Percentiles rank a stretch among this genome's conserved stretches.
These are phyloP conservation scores for Aegotheles bennettii DNA, from an alignment of 2,113 vertebrate species.

Conservation along the genomic window DNA sequence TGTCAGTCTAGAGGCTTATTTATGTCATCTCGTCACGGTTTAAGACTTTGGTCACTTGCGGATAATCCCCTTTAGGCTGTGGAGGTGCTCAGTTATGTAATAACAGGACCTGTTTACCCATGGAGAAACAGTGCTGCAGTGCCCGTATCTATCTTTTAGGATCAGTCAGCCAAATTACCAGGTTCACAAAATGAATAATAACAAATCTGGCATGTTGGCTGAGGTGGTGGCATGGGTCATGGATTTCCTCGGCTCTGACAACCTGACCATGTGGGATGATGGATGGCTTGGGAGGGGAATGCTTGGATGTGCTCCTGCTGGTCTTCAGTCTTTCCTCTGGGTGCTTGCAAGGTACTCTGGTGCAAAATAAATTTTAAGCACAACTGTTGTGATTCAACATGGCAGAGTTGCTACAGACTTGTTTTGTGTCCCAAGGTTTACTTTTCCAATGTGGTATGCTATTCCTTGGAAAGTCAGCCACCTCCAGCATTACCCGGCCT, in stretches of 20 bases:
- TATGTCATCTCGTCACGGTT: fast-evolving
- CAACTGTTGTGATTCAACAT: no score
- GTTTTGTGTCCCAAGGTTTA: not conserved
- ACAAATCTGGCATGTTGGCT: not conserved
- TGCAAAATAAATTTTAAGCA: not conserved
- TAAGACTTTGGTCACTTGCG: not conserved
- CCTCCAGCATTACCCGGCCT: not conserved
- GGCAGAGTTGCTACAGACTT: not conserved
- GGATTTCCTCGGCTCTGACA: not conserved
- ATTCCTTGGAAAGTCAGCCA: constrained; percentile 26
- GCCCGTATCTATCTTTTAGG: not conserved
- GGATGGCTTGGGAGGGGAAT: not conserved
- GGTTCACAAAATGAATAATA: not conserved
- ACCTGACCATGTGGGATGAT: fast-evolving
- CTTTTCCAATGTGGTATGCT: not conserved
- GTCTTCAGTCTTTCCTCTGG: not conserved
- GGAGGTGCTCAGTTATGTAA: not conserved
- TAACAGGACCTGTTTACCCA: not conserved
- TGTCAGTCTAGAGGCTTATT: not conserved
- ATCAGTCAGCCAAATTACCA: not conserved
- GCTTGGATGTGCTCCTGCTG: not conserved
- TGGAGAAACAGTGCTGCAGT: not conserved
- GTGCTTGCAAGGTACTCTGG: not conserved
- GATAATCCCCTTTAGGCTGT: not conserved
- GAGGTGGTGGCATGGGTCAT: not conserved